Percentiles rank a stretch among this genome's conserved stretches.
Conservation (phyloP, 1,140 invertebrate genomes). For the Planococcus citri region DNA sequence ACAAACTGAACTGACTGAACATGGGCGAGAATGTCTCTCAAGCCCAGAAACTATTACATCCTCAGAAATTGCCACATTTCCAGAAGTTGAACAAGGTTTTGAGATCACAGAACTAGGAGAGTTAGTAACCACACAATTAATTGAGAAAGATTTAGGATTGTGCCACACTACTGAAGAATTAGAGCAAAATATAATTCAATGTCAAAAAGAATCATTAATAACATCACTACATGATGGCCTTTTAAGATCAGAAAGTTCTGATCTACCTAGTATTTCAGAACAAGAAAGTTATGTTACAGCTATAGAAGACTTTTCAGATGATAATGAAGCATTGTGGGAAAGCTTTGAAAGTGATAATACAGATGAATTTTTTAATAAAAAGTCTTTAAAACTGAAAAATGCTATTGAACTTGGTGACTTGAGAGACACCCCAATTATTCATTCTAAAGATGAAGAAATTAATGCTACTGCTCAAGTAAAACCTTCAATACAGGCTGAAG, state of each 20-base stretch:
- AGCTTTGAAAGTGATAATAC: background rate
- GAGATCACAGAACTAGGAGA: background rate
- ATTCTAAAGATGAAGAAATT: no score
- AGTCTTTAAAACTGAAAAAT: background rate
- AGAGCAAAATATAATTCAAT: background rate
- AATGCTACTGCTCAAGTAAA: background rate
- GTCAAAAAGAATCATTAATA: background rate
- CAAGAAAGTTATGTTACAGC: conserved; percentile 14
- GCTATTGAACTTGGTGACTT: background rate
- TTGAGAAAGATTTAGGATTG: background rate
- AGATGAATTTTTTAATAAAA: background rate
- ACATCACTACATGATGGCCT: background rate
- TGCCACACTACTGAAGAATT: background rate
- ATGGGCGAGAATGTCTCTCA: no score
- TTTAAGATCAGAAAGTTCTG: background rate
- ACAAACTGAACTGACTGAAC: no score
- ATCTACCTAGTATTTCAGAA: background rate
- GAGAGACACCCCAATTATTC: no score
- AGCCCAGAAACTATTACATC: no score
- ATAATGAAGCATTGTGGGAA: background rate
- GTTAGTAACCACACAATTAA: background rate
- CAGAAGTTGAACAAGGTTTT: background rate
- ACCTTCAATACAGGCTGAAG: no score
- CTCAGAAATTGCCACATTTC: background rate
- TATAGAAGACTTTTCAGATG: background rate